Base-by-base conservation (phyloP, 2,888 invertebrate genomes). In the Cerceris rybyensis region DNA sequence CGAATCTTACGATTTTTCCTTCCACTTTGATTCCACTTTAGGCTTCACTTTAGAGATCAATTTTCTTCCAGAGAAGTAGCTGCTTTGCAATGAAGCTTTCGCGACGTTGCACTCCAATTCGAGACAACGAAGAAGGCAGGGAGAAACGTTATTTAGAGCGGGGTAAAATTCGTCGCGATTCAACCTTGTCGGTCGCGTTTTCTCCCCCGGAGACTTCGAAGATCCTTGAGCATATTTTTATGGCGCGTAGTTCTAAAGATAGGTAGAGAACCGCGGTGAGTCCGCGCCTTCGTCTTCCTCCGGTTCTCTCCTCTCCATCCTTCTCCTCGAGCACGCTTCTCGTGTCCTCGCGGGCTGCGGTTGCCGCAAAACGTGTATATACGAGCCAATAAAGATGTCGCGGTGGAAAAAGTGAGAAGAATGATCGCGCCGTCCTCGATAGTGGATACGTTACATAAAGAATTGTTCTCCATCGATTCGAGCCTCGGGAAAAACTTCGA, bases 221-320 rank as follows among this genome's bases (percentile, higher is more conserved):
- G 78, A 84, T 84, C 83, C 85, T 87, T 87, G 84, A 76, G 80
- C 80, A 84, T 87, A 87, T 83, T 86, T 86, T 87, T 85, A 83
- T 67, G 70, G 14, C 70, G 17, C 16, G 57, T 57, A 61, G 78
- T 64, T 77, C 85, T 80, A 85, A 85, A 85, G 85, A 85, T 85
- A 85, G 85, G 43, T 58, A 59, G 54, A n/a, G 69, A 74, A 76
- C 71, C 71, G 61, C 66, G 70, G 16, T 11, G 11, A 14, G 8
- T 7, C 6, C 46, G n/a, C 28, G 60, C 52, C 65, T 71, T 74
- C 68, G 59, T 60, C 66, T 16, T 28, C 8, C 41, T 6, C 68
- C 57, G 42, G 6, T 17, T 57, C 17, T 17, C 55, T 17, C 55
- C 13, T 17, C 39, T 7, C 13, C 55, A 1, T 17, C 13, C 28